Conservation (phyloP, 2,797 vertebrate genomes). For the Clarias pachynema region DNA sequence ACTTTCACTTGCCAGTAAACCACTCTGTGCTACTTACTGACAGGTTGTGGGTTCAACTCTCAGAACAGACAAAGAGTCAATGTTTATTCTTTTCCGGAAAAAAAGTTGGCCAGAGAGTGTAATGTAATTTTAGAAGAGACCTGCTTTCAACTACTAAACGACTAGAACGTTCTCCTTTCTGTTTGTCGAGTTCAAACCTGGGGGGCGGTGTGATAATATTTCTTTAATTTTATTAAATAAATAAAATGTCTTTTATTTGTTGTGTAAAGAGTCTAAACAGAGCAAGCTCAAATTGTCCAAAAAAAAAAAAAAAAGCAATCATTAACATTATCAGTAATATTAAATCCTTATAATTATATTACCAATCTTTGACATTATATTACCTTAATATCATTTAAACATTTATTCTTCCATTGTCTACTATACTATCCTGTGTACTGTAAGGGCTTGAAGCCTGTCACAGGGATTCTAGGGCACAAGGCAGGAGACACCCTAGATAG, state of each 20-base stretch:
- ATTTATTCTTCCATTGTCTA: no score
- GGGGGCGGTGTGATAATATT: no score
- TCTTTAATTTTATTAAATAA: not conserved
- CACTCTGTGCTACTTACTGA: not conserved
- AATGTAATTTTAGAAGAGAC: conserved; percentile 7
- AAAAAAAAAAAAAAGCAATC: not conserved
- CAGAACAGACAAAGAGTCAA: not conserved
- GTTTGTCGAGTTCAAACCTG: not conserved
- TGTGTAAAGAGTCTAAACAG: not conserved
- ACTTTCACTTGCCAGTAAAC: not conserved
- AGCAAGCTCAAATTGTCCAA: not conserved
- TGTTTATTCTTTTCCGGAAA: not conserved
- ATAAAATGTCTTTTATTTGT: not conserved
- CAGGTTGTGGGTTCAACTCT: conserved; percentile 1
- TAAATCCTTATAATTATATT: no score
- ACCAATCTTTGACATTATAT: no score
- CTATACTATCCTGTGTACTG: no score
- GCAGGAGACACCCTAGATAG: no score
- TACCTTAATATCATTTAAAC: no score
- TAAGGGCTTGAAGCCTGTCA: no score
- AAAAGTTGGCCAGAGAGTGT: not conserved
- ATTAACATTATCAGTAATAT: not conserved
- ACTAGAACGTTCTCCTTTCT: not conserved
- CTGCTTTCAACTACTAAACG: conserved; percentile 7
- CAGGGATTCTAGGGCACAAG: no score